Percentiles rank a stretch among this genome's conserved stretches.
Conservation (phyloP, 1,140 invertebrate species). For the Trachymyrmex cornetzi region DNA sequence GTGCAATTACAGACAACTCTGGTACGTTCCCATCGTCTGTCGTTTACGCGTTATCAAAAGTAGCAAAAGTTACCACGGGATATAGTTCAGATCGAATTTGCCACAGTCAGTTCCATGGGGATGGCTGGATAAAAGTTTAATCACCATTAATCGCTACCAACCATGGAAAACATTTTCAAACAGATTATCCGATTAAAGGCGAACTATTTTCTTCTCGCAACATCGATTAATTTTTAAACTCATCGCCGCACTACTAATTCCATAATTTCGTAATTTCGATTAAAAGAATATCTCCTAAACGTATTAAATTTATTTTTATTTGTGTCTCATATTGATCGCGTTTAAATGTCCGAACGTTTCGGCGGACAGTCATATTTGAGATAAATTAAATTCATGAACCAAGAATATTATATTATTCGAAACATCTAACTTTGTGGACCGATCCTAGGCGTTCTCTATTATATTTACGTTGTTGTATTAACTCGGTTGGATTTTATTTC, state of each 20-base stretch:
- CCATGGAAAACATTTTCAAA: neutral
- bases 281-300: neutral
- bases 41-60: constrained; percentile 38
- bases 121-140: constrained; percentile 27
- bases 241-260: neutral
- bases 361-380: too few species aligned
- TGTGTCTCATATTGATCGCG: too few species aligned
- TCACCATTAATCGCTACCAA: constrained; percentile 10
- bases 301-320: neutral
- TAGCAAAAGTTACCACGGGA: neutral
- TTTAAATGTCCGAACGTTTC: too few species aligned
- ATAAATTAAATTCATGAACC: too few species aligned
- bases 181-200: neutral
- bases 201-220: neutral
- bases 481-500: too few species aligned
- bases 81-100: constrained; percentile 8
- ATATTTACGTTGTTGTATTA: too few species aligned
- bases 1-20: constrained; percentile 29
- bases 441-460: too few species aligned
- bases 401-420: too few species aligned
- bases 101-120: neutral
- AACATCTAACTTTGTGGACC: too few species aligned
- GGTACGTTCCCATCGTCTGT: constrained; percentile 8
- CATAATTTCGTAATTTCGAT: neutral
- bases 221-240: constrained; percentile 23